Evolutionary conservation across 1,140 invertebrate genomes (phyloP).

Genomic region (Caenorhabditis inopinata): DNA sequence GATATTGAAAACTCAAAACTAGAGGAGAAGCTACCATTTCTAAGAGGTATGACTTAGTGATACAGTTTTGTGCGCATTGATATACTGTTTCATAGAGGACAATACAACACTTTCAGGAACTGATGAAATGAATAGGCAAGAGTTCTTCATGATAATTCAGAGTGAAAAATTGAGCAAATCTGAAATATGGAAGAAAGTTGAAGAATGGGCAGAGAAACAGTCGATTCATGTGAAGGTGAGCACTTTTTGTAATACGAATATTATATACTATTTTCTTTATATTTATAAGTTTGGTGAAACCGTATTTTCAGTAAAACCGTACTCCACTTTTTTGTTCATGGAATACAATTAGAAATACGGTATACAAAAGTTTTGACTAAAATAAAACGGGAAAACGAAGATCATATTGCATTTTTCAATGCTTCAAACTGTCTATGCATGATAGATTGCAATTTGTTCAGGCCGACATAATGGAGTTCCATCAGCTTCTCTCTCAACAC

Average conservation of each 20-base stretch:
- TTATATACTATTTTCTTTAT: too few relatives aligned
- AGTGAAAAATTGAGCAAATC: slow-evolving; percentile 11
- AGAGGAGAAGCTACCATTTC: not conserved
- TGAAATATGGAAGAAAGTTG: not conserved
- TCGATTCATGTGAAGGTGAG: not conserved
- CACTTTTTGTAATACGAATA: not conserved
- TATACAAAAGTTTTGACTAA: too few relatives aligned
- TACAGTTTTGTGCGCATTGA: too few relatives aligned
- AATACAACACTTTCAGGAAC: not conserved
- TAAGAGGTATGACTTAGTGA: not conserved
- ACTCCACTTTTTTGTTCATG: too few relatives aligned
- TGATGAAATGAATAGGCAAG: not conserved
- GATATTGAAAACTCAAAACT: not conserved
- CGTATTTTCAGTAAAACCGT: too few relatives aligned
- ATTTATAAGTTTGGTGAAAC: too few relatives aligned
- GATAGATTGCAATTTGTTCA: not conserved
- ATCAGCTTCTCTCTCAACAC: not conserved
- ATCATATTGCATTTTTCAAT: too few relatives aligned
- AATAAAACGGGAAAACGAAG: too few relatives aligned
- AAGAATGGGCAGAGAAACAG: slow-evolving; percentile 6
- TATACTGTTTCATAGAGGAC: too few relatives aligned
- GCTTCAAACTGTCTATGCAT: not conserved
- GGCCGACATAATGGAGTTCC: not conserved
- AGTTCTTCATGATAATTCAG: slow-evolving; percentile 13
- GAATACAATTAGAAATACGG: too few relatives aligned